Evolutionary conservation across 2,888 invertebrate genomes (phyloP), one percentile per base, ranked within the genome.

Genomic region (Tetrapedia diversipes): DNA sequence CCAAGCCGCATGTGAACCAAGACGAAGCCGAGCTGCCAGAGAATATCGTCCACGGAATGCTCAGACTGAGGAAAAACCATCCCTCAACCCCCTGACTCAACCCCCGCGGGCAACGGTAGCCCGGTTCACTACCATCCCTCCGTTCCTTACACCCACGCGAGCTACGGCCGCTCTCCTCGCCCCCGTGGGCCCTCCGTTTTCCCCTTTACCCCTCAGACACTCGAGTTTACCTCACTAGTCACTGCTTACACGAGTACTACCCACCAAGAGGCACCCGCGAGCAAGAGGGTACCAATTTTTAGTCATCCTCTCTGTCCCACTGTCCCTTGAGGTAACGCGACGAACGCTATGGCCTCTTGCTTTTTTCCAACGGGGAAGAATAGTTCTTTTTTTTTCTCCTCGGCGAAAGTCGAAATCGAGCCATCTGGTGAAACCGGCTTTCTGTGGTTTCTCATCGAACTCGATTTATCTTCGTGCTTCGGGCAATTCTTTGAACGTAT

Each of bases 211-310:
- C 71, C 83, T 80, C 86, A 83, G 86, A 87, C 86, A 85, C 88
- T 90, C 83, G 87, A 90, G 88, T 86, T 89, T 89, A 90, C 88
- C 89, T 89, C 89, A 89, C 88, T 89, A 89, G 88, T 89, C 90
- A 82, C 84, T 88, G 87, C 87, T 88, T 86, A 81, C 85, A 88
- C 83, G 86, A 89, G 87, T 81, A 85, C 84, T 85, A 88, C 84
- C 88, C 87, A 87, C 89, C 84, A 89, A 90, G 89, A 90, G 89
- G 84, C 85, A 88, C 86, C 89, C 87, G 87, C 86, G 86, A 88
- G 87, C 88, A 77, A 87, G 85, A 89, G 87, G 86, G 86, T 89
- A 89, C 89, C 89, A 89, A 90, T 90, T 89, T 89, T 88, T 89
- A 84, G 76, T 78, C 70, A 56, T 54, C 73, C 70, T 76, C 70